A percentile compares a stretch with the other conserved stretches of the same genome.
These are phyloP conservation scores for Martes flavigula DNA, from an alignment of 2,797 vertebrate species.

Conservation along the genomic window DNA sequence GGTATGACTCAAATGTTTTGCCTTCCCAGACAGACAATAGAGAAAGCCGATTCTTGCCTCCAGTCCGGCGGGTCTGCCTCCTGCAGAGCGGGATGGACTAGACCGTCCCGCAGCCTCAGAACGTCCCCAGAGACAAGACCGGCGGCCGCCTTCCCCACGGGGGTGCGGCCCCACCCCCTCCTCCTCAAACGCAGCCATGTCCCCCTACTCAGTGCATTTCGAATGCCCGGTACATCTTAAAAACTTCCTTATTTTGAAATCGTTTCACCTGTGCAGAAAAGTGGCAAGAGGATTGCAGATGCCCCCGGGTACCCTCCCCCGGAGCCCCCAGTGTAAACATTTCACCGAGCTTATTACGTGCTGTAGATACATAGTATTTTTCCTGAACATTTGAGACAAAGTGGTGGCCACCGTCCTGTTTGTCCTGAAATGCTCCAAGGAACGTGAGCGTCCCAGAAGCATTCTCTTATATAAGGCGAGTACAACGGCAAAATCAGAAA, in stretches of 20 bases:
- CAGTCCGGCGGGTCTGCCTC: too few species aligned
- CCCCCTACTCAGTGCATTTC: not conserved
- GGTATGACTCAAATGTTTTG: not conserved
- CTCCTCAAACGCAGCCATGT: not conserved
- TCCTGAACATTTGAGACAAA: not conserved
- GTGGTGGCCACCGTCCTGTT: not conserved
- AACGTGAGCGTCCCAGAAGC: not conserved
- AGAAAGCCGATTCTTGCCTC: not conserved
- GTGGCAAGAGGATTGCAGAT: not conserved
- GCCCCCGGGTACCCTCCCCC: not conserved
- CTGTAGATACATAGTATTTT: not conserved
- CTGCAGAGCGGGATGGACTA: not conserved
- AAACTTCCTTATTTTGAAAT: not conserved
- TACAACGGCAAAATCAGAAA: not conserved
- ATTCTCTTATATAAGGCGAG: not conserved
- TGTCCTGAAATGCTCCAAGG: not conserved
- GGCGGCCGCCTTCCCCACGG: rapidly evolving
- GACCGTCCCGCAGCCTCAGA: not conserved
- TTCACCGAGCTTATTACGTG: not conserved
- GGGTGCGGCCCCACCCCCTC: too few species aligned
- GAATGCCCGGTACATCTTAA: not conserved
- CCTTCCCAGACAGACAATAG: not conserved
- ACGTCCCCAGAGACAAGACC: not conserved
- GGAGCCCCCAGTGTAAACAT: not conserved
- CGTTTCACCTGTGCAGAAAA: not conserved